Conservation (phyloP, 1,140 invertebrate species). For the Dufourea novaeangliae region DNA sequence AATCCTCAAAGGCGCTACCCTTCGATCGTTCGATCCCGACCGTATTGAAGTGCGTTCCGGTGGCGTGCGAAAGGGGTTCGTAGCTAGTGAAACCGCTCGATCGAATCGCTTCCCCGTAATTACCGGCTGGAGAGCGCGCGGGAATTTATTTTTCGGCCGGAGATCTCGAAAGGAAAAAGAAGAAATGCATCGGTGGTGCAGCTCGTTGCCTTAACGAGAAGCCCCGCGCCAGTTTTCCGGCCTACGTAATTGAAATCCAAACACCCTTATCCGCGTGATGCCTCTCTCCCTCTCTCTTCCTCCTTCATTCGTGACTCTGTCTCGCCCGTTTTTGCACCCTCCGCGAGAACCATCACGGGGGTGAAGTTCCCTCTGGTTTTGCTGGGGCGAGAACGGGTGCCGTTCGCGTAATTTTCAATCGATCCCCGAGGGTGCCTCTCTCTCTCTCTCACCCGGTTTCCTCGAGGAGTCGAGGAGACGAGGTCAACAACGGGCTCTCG, state of each 20-base stretch:
- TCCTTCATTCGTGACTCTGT: background rate
- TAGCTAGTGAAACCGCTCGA: background rate
- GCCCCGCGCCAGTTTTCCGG: constrained; percentile 11
- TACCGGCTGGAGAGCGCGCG: constrained; percentile 17
- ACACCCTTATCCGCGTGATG: background rate
- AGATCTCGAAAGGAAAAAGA: constrained; percentile 6
- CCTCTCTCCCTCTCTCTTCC: background rate
- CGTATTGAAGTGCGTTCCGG: too few species aligned
- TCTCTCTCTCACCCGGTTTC: too few species aligned
- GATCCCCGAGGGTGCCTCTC: background rate
- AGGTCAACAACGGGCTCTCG: constrained; percentile 20
- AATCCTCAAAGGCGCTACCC: too few species aligned
- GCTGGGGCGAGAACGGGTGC: too few species aligned
- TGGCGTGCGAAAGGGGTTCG: background rate
- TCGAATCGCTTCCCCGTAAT: constrained; percentile 22
- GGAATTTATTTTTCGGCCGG: constrained; percentile 4
- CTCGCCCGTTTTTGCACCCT: background rate
- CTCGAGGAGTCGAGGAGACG: constrained; percentile 4
- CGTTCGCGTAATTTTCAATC: constrained; percentile 12
- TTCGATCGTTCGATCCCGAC: background rate
- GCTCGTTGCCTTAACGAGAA: constrained; percentile 27
- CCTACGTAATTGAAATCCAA: constrained; percentile 43
- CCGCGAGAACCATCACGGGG: background rate
- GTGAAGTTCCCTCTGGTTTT: background rate
- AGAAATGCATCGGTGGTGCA: background rate